These are phyloP conservation scores for Porites lobata DNA, from an alignment of 92 coral and sea anemone species.

Conservation along the genomic window DNA sequence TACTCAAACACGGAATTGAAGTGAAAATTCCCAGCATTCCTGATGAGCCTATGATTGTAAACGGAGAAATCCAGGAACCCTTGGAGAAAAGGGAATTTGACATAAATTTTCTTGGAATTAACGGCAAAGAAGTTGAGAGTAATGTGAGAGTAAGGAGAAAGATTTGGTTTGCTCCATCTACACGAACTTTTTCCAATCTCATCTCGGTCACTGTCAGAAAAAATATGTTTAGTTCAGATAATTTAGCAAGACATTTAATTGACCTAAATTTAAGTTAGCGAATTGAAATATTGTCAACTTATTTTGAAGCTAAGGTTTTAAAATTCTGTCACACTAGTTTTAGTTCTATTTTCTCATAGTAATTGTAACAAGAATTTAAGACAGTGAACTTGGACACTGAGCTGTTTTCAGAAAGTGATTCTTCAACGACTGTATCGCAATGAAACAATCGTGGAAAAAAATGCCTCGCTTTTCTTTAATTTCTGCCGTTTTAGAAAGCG, in stretches of 20 bases:
- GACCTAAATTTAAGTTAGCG: not conserved
- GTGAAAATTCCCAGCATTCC: slow-evolving; percentile 78
- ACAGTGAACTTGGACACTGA: too few species aligned
- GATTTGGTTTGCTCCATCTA: slow-evolving; percentile 62
- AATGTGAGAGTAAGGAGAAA: slow-evolving; percentile 57
- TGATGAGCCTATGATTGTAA: slow-evolving; percentile 37
- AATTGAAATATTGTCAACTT: not conserved
- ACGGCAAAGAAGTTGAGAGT: slow-evolving; percentile 57
- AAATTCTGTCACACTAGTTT: too few species aligned
- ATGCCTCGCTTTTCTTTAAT: too few species aligned
- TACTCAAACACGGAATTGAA: slow-evolving; percentile 77
- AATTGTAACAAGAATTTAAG: too few species aligned
- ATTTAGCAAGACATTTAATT: not conserved
- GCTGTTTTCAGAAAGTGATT: too few species aligned
- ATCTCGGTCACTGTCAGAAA: not conserved
- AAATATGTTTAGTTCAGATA: not conserved
- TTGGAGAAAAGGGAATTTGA: slow-evolving; percentile 46
- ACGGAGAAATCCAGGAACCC: slow-evolving; percentile 66
- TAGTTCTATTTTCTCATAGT: too few species aligned
- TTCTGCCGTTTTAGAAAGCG: too few species aligned
- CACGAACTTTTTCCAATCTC: not conserved
- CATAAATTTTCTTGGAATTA: slow-evolving; percentile 70
- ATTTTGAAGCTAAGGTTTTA: not conserved
- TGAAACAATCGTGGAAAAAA: too few species aligned
- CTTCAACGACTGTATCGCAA: too few species aligned